These are phyloP conservation scores for Acheta domesticus DNA, from an alignment of 2,888 invertebrate species.

Conservation along the genomic window DNA sequence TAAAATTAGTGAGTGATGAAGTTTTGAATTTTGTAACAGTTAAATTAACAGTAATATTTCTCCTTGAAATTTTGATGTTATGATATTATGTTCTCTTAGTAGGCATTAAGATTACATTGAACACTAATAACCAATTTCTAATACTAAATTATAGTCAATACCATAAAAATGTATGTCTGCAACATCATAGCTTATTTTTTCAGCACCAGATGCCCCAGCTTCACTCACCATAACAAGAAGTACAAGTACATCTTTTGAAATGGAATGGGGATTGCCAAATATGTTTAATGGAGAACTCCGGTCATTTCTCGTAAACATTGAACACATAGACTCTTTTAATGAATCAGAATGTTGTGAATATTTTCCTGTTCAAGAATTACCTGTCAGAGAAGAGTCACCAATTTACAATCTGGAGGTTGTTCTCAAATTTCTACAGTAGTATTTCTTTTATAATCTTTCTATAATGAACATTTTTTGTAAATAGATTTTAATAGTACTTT, in stretches of 20 bases:
- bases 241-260: background rate
- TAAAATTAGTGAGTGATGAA: no score
- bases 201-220: background rate
- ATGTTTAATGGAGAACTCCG: background rate
- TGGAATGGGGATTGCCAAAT: background rate
- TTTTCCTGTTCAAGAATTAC: conserved; percentile 7
- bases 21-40: no score
- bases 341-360: background rate
- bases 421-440: background rate
- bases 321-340: background rate
- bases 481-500: no score
- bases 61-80: no score
- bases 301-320: background rate
- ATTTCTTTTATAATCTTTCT: background rate
- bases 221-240: background rate
- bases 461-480: no score
- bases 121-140: no score
- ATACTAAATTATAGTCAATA: no score
- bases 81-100: no score
- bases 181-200: no score
- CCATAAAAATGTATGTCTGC: no score
- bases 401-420: background rate
- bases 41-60: no score
- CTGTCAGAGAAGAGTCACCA: background rate
- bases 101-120: no score